Evolutionary conservation across 2,888 invertebrate genomes (phyloP).

Genomic region (Timandra comae): DNA sequence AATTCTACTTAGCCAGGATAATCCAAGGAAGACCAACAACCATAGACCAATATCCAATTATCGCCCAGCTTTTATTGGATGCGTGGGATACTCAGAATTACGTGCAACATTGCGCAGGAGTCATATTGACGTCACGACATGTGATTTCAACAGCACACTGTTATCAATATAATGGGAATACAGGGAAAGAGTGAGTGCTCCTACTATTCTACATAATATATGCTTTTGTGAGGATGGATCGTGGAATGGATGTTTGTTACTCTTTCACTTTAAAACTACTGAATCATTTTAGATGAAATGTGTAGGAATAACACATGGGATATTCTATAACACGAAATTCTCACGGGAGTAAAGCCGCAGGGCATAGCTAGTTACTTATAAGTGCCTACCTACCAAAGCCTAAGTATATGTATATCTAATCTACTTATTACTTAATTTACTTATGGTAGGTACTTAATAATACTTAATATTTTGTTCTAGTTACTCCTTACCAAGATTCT

Average conservation of each 20-base stretch:
- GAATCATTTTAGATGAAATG: too few relatives aligned
- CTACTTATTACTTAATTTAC: too few relatives aligned
- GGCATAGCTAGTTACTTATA: too few relatives aligned
- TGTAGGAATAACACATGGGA: too few relatives aligned
- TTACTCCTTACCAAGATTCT: constrained; percentile 49
- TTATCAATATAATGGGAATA: constrained; percentile 53
- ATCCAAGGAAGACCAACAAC: constrained; percentile 58
- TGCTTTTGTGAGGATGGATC: too few relatives aligned
- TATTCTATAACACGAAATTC: too few relatives aligned
- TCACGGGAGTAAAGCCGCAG: too few relatives aligned
- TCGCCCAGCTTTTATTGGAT: constrained; percentile 57
- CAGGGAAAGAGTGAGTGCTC: constrained; percentile 50
- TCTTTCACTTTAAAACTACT: too few relatives aligned
- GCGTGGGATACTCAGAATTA: constrained; percentile 53
- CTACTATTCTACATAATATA: not conserved
- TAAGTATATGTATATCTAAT: too few relatives aligned
- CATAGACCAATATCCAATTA: constrained; percentile 52
- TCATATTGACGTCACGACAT: constrained; percentile 57
- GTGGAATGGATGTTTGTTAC: too few relatives aligned
- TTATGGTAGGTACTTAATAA: too few relatives aligned
- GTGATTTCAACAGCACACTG: constrained; percentile 64
- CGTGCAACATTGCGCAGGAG: constrained; percentile 61
- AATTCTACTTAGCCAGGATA: constrained; percentile 35
- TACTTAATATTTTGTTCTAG: constrained; percentile 45
- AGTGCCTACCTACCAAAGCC: too few relatives aligned